Evolutionary conservation across 2,888 invertebrate species (phyloP), one percentile per base, ranked within the genome.

Genomic region (Watsonalla cultraria): DNA sequence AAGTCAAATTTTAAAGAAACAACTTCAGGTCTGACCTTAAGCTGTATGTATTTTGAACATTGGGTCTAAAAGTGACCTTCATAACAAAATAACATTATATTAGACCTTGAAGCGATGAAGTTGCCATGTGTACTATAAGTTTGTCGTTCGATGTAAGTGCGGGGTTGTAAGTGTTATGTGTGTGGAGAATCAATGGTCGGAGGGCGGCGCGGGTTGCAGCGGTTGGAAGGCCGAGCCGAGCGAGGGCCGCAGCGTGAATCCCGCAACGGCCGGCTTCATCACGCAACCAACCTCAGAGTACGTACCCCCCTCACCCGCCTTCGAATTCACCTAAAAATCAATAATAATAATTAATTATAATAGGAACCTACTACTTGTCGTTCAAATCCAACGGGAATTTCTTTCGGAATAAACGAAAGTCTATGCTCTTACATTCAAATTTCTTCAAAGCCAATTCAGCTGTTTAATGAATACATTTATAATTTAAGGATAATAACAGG

Each of bases 171-270:
- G 46, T 6, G 11, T 13, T 15, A 37, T 15, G 15, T 5, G 35
- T 5, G n/a, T 45, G 51, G 14, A n/a, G 53, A 53, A 60, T 61
- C 60, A 61, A 60, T 60, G 64, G 13, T 59, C 51, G 39, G 66
- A 53, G 46, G 61, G 66, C 8, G 65, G 64, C 49, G 78, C 65
- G 47, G 88, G 86, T 72, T 90, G 93, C 70, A 95, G 91, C 70
- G 95, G 94, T 83, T 95, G 94, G 91, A 96, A 96, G 70, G 96
- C 96, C 51, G 96, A 96, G 66, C 95, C 94, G 64, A 94, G 92
- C 75, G 96, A 96, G 55, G 96, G 96, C 73, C 94, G 94, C 83
- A 96, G 91, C 74, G 95, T 94, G 90, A 95, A 96, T 64, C 93
- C 94, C 33, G 82, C 78, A 73, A 92, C 92, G 63, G 93, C 92